Base-by-base conservation (phyloP, 2,797 vertebrate genomes). In the Halcyon leucocephala region DNA sequence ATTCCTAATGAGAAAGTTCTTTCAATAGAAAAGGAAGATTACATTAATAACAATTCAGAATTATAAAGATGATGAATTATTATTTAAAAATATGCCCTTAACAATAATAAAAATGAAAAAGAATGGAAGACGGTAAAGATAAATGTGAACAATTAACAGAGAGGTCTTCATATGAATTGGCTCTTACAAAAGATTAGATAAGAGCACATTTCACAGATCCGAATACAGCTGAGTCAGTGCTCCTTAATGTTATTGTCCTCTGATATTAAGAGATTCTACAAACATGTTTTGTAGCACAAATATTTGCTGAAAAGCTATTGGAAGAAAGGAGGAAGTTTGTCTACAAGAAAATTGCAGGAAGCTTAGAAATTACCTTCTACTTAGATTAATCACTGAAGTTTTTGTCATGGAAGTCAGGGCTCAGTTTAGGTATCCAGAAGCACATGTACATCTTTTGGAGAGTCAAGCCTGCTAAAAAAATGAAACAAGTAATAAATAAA, bases 91-190 rank as follows among this genome's bases (percentile, higher is more conserved):
- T 86, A 88, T 24, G 41, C 74, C 64, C 51, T 92, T 94, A 95
- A 93, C 74, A 93, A 94, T 80, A 96, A 95, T 67, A 95, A 91
- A 94, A 95, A 89, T 72, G 92, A 51, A 78, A 92, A 54, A 94
- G 44, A 93, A 80, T 93, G 49, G 84, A 90, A 90, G 74, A 85
- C 86, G 35, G 74, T 65, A 85, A 89, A 97, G 94, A 96, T 93
- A 93, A 96, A 93, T 89, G 81, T 0, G 22, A 92, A 86, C 67
- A 95, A 95, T 95, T 93, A 94, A 86, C 14, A 86, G 90, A 90
- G 83, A 80, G 37, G 61, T 13, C 21, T 86, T 94, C 0, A 0
- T 90, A 87, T 89, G 88, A 95, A 91, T 87, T 94, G 67, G 82
- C 92, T 96, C 81, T 73, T 82, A 82, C 29, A 61, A 82, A 90